Conservation (phyloP, 2,113 vertebrate species). For the Osmerus mordax region DNA sequence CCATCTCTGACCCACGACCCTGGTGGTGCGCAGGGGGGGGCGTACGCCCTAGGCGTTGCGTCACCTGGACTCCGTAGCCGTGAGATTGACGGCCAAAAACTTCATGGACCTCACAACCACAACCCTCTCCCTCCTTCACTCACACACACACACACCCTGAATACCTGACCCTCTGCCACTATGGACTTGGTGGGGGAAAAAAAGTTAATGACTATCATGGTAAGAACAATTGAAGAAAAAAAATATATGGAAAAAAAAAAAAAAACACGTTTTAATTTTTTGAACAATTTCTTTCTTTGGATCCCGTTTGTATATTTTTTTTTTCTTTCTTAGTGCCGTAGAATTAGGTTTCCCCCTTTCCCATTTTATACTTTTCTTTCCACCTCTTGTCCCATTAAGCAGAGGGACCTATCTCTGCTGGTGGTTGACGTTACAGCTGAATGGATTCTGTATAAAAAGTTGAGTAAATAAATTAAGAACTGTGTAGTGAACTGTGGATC, state of each 20-base stretch:
- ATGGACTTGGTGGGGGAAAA: constrained; percentile 55
- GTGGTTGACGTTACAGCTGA: constrained; percentile 61
- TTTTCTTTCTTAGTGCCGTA: constrained; percentile 50
- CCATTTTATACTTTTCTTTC: constrained; percentile 46
- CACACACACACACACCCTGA: too few species aligned
- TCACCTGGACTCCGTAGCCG: too few species aligned
- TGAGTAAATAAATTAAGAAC: constrained; percentile 75
- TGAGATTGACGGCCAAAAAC: constrained; percentile 19
- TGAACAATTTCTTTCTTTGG: constrained; percentile 56
- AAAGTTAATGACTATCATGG: constrained; percentile 60
- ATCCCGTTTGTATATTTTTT: constrained; percentile 42
- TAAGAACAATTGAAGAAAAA: constrained; percentile 40
- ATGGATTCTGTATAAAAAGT: constrained; percentile 74
- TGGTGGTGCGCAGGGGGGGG: background rate
- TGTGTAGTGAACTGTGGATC: constrained; percentile 75
- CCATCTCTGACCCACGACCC: background rate
- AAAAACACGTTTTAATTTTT: constrained; percentile 39
- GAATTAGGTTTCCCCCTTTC: constrained; percentile 26
- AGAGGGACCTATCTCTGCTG: constrained; percentile 52
- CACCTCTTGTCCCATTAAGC: constrained; percentile 51
- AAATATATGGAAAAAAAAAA: background rate
- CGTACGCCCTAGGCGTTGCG: too few species aligned
- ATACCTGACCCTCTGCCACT: constrained; percentile 12
- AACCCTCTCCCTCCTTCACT: background rate
- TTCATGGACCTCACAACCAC: constrained; percentile 15